A percentile compares a stretch with the other conserved stretches of the same genome.
phyloP scores from a whole-genome alignment of 2,113 vertebrate species.

The Aptenodytes forsteri region DNA sequence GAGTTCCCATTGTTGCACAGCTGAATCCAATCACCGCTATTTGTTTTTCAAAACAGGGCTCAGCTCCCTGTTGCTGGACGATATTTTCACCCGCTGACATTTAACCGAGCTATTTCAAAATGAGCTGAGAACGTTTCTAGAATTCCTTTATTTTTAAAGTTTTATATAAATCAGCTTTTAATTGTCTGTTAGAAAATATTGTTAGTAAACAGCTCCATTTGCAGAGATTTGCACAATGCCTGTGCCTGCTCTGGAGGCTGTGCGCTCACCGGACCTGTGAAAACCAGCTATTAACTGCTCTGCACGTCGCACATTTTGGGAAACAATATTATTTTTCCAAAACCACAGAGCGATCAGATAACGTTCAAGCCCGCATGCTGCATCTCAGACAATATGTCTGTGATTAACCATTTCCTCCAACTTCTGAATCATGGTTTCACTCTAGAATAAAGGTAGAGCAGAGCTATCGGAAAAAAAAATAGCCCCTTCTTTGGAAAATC shows the following conservation, averaged over 20 bases:
- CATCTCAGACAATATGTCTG: not conserved
- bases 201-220: conserved; percentile 36
- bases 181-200: conserved; percentile 17
- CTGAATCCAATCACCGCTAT: conserved; percentile 49
- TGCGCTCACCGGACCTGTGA: not conserved
- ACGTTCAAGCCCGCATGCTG: not conserved
- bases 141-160: conserved; percentile 62
- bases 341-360: conserved; percentile 38
- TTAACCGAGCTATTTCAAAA: conserved; percentile 52
- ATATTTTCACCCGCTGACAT: conserved; percentile 48
- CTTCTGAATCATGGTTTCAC: not conserved
- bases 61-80: conserved; percentile 34
- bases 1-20: conserved; percentile 23
- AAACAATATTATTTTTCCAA: not conserved
- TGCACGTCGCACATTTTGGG: not conserved
- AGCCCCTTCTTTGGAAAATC: not conserved
- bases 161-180: conserved; percentile 53
- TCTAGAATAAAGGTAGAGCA: not conserved
- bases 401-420: not conserved
- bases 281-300: not conserved
- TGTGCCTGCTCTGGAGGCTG: not conserved
- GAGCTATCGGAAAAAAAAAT: not conserved
- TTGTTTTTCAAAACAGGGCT: conserved; percentile 38
- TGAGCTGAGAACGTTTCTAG: conserved; percentile 46
- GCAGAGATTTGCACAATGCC: not conserved